Conservation (phyloP, 2,797 vertebrate genomes). For the Lepilemur ruficaudatus region DNA sequence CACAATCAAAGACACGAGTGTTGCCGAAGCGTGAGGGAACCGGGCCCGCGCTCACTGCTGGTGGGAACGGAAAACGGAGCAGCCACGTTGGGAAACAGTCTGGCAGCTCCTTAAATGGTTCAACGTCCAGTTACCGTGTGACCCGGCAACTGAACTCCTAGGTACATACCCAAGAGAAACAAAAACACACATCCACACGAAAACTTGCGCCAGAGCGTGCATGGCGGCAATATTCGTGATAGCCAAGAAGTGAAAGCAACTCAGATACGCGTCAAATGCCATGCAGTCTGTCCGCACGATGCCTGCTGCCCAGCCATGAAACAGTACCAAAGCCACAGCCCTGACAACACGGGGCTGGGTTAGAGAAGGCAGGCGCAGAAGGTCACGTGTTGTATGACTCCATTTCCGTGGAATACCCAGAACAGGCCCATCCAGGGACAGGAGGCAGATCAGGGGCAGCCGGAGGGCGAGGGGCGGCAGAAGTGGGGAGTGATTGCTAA, state of each 20-base stretch:
- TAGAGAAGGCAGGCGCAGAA: background rate
- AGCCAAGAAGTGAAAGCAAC: background rate
- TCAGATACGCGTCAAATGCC: background rate
- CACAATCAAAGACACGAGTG: background rate
- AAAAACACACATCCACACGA: background rate
- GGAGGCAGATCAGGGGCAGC: background rate
- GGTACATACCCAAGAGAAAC: background rate
- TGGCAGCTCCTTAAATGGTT: background rate
- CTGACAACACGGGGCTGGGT: background rate
- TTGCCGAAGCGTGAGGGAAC: background rate
- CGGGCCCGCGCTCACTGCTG: background rate
- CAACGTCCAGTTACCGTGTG: background rate
- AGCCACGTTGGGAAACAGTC: background rate
- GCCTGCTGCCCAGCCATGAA: background rate
- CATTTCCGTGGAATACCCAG: background rate
- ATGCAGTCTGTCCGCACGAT: too few species aligned
- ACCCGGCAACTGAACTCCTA: background rate
- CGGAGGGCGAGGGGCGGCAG: fast-evolving
- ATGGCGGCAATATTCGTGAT: too few species aligned
- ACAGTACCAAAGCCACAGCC: background rate
- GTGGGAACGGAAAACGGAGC: background rate
- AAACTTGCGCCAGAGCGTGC: background rate
- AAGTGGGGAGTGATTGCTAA: background rate
- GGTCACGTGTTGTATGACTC: background rate
- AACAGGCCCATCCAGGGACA: background rate